Base-by-base conservation (phyloP, 2,888 invertebrate species). In the Trilocha varians region DNA sequence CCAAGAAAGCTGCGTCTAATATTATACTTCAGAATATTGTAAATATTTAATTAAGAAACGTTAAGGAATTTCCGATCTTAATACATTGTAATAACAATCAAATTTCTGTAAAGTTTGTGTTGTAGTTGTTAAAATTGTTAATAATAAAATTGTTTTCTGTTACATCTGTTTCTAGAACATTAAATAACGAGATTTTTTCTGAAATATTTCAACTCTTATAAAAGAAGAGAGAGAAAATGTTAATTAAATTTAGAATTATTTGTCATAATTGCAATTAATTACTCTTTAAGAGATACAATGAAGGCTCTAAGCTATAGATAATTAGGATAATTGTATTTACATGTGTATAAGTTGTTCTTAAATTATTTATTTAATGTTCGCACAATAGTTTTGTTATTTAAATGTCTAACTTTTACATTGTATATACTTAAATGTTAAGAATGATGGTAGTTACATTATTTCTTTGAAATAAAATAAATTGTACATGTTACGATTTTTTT, bases 1-100 rank as follows among this genome's bases (percentile, higher is more conserved):
- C 49, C 90, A 91, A 77, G 91, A 91, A 65, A 91, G 91, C 65
- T 90, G 91, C 69, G 91, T 91, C 50, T 82, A 77, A 65, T 41
- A 37, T 43, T 45, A 34, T 2, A 25, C 6, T 25, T 18, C 11
- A 9, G 25, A 25, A n/a, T n/a, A n/a, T n/a, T 25, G 25, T 25
- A 25, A 6, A 25, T 25, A 25, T 25, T 9, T 9, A 9, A 9
- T 9, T 4, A 11, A 25, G 25, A 11, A 25, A 25, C 2, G 25
- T 25, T 25, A 25, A 25, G 25, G 25, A 25, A 25, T 25, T 11
- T 25, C 11, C 25, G 2, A 25, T 25, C 11, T 25, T 25, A 25
- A 25, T 9, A 3, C 11, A 25, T 25, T 25, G 25, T 25, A 1
- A 25, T 25, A 25, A 25, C 11, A 11, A 25, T 3, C 11, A 25